A percentile compares a stretch with the other conserved stretches of the same genome.
These are phyloP conservation scores for Agrypnus murinus DNA, from an alignment of 2,888 invertebrate species.

Conservation along the genomic window DNA sequence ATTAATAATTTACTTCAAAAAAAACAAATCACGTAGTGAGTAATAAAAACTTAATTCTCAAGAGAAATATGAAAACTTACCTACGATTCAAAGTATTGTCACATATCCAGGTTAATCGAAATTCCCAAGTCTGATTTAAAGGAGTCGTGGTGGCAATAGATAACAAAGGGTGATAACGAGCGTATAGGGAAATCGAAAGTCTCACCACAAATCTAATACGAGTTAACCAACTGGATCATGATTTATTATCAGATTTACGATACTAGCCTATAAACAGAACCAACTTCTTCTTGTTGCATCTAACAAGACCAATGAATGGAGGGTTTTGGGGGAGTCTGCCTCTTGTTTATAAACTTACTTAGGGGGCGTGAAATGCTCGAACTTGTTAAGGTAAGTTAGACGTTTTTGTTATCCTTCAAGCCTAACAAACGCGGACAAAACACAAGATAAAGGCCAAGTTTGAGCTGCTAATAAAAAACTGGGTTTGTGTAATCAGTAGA, in stretches of 20 bases:
- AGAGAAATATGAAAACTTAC: conserved; percentile 34
- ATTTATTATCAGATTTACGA: conserved; percentile 19
- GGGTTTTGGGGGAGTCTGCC: conserved; percentile 6
- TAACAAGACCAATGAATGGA: conserved; percentile 15
- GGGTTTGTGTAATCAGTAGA: too few species aligned
- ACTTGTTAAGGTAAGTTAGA: conserved; percentile 8
- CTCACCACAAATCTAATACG: conserved; percentile 36
- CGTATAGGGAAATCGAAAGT: conserved; percentile 48
- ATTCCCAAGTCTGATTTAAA: conserved; percentile 40
- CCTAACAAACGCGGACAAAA: too few species aligned
- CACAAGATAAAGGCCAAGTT: too few species aligned
- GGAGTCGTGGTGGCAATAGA: conserved; percentile 35
- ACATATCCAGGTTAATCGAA: conserved; percentile 40
- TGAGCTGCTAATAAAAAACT: too few species aligned
- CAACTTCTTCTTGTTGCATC: conserved; percentile 18
- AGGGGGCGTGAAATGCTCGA: not conserved
- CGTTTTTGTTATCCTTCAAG: not conserved
- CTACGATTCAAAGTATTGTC: conserved; percentile 40
- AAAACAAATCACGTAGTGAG: conserved; percentile 15
- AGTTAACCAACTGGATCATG: conserved; percentile 35
- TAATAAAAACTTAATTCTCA: conserved; percentile 23
- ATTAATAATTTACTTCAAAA: conserved; percentile 12
- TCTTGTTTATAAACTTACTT: conserved; percentile 2
- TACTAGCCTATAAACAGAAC: conserved; percentile 10
- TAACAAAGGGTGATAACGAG: conserved; percentile 46